These are phyloP conservation scores for Hydroisotoma schaefferi DNA, from an alignment of 2,888 invertebrate species.

Conservation along the genomic window DNA sequence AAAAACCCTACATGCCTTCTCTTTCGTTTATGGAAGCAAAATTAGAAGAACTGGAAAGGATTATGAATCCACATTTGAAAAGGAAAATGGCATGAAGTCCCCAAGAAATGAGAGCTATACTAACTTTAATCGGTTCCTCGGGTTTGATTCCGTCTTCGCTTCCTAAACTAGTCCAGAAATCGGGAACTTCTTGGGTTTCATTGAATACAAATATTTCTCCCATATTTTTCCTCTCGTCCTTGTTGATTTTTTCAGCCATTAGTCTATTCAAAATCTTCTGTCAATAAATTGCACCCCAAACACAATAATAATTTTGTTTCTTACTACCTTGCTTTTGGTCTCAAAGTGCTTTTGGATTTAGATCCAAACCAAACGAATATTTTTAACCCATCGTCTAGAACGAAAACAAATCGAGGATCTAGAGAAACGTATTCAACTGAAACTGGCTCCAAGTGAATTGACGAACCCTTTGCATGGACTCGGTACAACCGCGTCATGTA, in stretches of 20 bases:
- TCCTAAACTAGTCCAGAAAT: constrained; percentile 76
- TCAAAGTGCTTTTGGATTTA: constrained; percentile 79
- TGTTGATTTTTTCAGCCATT: constrained; percentile 97
- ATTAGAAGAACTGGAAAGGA: constrained; percentile 14
- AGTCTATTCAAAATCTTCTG: constrained; percentile 60
- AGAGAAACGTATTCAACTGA: constrained; percentile 66
- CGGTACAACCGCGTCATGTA: constrained; percentile 81
- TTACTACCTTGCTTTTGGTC: constrained; percentile 72
- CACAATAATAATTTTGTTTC: background rate
- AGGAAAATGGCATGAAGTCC: background rate
- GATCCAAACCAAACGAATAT: constrained; percentile 91
- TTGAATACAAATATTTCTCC: constrained; percentile 81
- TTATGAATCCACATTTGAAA: too few relatives aligned
- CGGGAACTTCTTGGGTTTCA: constrained; percentile 75
- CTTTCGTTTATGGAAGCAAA: constrained; percentile 18
- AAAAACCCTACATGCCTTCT: background rate
- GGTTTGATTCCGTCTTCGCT: constrained; percentile 58
- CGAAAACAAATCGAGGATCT: constrained; percentile 87
- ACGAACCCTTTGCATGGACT: constrained; percentile 79
- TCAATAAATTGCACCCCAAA: constrained; percentile 6
- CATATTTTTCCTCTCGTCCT: constrained; percentile 93
- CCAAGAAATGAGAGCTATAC: constrained; percentile 26
- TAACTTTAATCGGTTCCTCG: constrained; percentile 55
- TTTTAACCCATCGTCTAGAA: constrained; percentile 79
- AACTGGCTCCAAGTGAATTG: constrained; percentile 84